Evolutionary conservation across 1,140 invertebrate species (phyloP).

Genomic region (Augochlora pura): DNA sequence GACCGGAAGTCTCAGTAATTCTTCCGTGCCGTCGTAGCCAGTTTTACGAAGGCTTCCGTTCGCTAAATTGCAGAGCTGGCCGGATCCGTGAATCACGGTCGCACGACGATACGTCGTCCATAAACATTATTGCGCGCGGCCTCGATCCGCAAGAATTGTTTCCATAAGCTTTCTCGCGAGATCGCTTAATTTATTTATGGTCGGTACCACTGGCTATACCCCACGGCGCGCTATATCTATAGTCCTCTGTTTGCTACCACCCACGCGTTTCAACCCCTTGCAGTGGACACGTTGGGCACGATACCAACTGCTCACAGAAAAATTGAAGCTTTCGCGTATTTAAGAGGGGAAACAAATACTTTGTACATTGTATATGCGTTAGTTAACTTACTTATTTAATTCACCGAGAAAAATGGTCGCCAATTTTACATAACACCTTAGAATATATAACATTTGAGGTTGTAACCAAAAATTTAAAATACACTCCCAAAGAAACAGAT

Average conservation of each 20-base stretch:
- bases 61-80: background rate
- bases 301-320: no score
- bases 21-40: background rate
- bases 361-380: no score
- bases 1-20: background rate
- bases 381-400: no score
- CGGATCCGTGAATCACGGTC: conserved; percentile 14
- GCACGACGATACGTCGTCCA: background rate
- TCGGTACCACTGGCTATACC: background rate
- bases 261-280: background rate
- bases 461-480: no score
- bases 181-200: conserved; percentile 31
- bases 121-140: background rate
- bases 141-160: conserved; percentile 7
- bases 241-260: background rate
- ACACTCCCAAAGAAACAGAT: no score
- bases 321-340: no score
- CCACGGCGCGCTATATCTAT: no score
- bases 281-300: no score
- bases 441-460: no score
- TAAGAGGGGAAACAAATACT: no score
- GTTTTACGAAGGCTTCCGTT: background rate
- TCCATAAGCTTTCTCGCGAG: conserved; percentile 17
- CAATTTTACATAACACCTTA: no score
- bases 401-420: no score